A percentile compares a stretch with the other conserved stretches of the same genome.
Evolutionary conservation across 2,797 vertebrate species (phyloP).

Genomic region (Lacerta agilis): DNA sequence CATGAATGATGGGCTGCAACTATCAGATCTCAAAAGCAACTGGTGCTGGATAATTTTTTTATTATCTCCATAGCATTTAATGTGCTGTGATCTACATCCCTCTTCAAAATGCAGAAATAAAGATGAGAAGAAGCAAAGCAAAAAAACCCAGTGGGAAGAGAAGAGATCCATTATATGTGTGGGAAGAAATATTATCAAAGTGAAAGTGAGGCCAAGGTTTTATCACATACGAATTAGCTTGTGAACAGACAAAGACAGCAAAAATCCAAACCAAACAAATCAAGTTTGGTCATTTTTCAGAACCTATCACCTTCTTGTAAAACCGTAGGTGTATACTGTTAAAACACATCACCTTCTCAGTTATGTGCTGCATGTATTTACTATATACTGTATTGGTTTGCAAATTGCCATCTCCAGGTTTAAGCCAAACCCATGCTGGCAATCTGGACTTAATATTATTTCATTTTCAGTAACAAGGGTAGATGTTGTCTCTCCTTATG

Average conservation of each 20-base stretch:
- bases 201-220: neutral
- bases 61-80: constrained; percentile 28
- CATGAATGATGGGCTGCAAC: neutral
- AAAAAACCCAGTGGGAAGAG: neutral
- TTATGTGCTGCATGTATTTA: neutral
- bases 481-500: constrained; percentile 27
- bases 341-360: neutral
- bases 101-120: neutral
- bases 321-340: too few species aligned
- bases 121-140: neutral
- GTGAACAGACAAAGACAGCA: neutral
- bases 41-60: neutral
- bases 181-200: neutral
- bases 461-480: constrained; percentile 28
- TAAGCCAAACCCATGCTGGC: neutral
- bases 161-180: neutral
- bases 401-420: neutral
- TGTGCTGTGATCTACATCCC: neutral
- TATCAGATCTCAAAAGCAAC: neutral
- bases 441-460: neutral
- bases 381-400: neutral
- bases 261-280: neutral
- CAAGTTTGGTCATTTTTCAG: neutral
- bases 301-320: neutral
- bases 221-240: neutral